These are phyloP conservation scores for Brevipalpus yothersi DNA, from an alignment of 1,140 invertebrate genomes.

Conservation along the genomic window DNA sequence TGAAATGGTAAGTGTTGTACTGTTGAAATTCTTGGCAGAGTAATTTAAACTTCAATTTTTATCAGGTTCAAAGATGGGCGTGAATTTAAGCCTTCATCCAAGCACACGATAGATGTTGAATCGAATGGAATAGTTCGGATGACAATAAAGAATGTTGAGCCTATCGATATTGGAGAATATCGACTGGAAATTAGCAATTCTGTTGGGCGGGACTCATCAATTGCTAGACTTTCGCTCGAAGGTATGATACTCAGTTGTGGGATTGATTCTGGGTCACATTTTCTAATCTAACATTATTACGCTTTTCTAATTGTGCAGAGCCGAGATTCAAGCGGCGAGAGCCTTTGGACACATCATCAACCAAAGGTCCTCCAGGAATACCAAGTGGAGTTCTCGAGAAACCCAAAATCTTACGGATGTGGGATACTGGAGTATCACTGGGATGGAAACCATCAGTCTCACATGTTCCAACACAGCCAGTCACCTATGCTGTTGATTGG, in stretches of 20 bases:
- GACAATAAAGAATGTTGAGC: conserved; percentile 34
- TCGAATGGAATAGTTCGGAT: conserved; percentile 19
- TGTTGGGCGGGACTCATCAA: conserved; percentile 54
- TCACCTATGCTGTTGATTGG: conserved; percentile 85
- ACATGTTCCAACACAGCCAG: conserved; percentile 44
- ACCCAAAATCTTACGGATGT: conserved; percentile 68
- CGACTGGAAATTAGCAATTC: conserved; percentile 51
- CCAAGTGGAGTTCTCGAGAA: conserved; percentile 56
- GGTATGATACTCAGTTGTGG: conserved; percentile 37
- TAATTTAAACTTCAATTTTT: not conserved
- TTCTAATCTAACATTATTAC: too few relatives aligned
- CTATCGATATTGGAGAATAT: conserved; percentile 53
- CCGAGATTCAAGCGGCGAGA: too few relatives aligned
- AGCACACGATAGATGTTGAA: not conserved
- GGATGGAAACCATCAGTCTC: conserved; percentile 77
- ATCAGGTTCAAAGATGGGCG: conserved; percentile 35
- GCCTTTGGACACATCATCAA: too few relatives aligned
- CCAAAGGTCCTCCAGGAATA: conserved; percentile 21
- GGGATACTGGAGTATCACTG: conserved; percentile 51
- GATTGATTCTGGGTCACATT: too few relatives aligned
- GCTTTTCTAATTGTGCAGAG: too few relatives aligned
- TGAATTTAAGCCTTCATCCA: conserved; percentile 39
- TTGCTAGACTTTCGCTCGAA: conserved; percentile 51
- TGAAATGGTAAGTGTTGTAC: conserved; percentile 37
- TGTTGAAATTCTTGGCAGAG: too few relatives aligned